Evolutionary conservation across 2,113 vertebrate genomes (phyloP), one percentile per base, ranked within the genome.

Genomic region (Notothenia coriiceps): DNA sequence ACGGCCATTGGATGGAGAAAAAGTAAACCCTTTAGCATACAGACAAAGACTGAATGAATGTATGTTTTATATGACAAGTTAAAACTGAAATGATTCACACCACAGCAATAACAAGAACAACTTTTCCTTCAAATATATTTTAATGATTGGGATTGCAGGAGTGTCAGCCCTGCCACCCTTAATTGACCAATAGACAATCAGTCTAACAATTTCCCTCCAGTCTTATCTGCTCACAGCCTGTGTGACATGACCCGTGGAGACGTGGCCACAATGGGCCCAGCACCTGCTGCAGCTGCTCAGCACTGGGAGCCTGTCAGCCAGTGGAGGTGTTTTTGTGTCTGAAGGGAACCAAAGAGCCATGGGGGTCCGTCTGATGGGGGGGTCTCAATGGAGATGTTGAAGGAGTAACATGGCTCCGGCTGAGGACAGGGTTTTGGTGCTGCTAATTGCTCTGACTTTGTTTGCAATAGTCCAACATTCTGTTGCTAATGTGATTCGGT

Each of bases 361-460:
- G 79, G 90, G 88, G 75, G 91, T 91, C 71, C 50, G 75, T 88
- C 86, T 89, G 82, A 88, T 74, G 71, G 49, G 74, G 12, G 40
- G 29, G 29, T 29, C 29, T 29, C 29, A 29, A 29, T 44, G 33
- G 72, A 61, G 73, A 89, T 43, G 69, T 81, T 90, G 82, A 86
- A 80, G 82, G 62, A 87, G 79, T 60, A 83, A 74, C 75, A 69
- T 49, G 29, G 72, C 25, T 15, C 40, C 40, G 11, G 51, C 79
- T 77, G 79, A 86, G 79, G 66, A 71, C 71, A 59, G 66, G 62
- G 51, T 67, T 75, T 46, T 44, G 81, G 60, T 43, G 66, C 79
- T 65, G 49, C 85, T 91, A 91, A 93, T 91, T 90, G 82, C 84
- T 80, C 56, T 33, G 22, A 68, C 88, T 93, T 89, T 85, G 88